phyloP scores from a whole-genome alignment of 2,888 invertebrate species.

The Gerris lacustris region DNA sequence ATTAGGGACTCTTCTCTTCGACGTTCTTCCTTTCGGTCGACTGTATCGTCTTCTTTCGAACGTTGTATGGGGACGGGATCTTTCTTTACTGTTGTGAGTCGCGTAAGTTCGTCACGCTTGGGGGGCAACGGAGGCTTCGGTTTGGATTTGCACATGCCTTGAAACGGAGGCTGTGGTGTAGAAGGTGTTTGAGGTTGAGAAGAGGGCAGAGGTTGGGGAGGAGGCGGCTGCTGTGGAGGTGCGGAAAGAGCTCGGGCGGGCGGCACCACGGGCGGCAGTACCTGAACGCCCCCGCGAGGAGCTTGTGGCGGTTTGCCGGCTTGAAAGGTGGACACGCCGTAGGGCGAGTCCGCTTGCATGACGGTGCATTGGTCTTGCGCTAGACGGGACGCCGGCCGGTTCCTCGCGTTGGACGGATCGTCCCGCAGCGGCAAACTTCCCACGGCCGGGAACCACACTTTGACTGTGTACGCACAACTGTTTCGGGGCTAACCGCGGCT shows the following conservation, averaged over 20 bases:
- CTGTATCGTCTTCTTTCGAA: neutral
- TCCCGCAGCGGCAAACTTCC: slow-evolving; percentile 32
- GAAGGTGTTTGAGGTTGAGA: slow-evolving; percentile 25
- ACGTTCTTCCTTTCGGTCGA: neutral
- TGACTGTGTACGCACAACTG: slow-evolving; percentile 20
- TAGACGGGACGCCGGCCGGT: slow-evolving; percentile 19
- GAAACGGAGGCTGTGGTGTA: slow-evolving; percentile 28
- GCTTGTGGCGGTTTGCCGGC: slow-evolving; percentile 15
- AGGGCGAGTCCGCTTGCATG: slow-evolving; percentile 20
- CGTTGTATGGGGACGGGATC: slow-evolving; percentile 18
- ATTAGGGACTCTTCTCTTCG: neutral
- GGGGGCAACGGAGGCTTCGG: slow-evolving; percentile 32
- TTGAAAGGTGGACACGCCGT: slow-evolving; percentile 18
- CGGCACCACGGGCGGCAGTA: slow-evolving; percentile 8
- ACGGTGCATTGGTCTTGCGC: slow-evolving; percentile 13
- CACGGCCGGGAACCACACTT: slow-evolving; percentile 33
- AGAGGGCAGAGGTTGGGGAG: slow-evolving; percentile 19
- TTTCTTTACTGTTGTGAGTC: slow-evolving; percentile 29
- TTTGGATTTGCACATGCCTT: slow-evolving; percentile 23
- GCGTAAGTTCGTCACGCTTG: slow-evolving; percentile 30
- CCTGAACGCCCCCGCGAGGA: slow-evolving; percentile 4
- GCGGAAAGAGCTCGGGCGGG: slow-evolving; percentile 1
- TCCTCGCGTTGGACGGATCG: slow-evolving; percentile 24
- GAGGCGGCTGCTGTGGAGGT: slow-evolving; percentile 17
- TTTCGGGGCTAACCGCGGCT: slow-evolving; percentile 3